phyloP scores from a whole-genome alignment of 2,888 invertebrate species.

The Tuta absoluta region DNA sequence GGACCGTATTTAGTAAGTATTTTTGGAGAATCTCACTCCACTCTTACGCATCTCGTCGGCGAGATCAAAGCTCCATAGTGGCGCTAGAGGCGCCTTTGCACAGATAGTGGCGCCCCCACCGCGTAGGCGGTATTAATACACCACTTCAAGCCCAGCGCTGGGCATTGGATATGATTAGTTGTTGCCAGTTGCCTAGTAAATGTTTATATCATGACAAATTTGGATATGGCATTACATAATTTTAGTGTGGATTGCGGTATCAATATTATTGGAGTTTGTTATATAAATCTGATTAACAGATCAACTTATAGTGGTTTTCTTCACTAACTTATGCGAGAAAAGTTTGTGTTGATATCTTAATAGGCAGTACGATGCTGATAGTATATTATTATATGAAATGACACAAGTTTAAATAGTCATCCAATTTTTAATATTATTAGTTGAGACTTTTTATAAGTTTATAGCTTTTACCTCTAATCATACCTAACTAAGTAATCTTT shows the following conservation, averaged over 20 bases:
- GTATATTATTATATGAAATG: no score
- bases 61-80: constrained; percentile 50
- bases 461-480: no score
- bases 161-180: not conserved
- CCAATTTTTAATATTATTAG: not conserved
- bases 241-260: not conserved
- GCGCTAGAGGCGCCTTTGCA: constrained; percentile 49
- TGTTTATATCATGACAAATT: not conserved
- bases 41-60: constrained; percentile 40
- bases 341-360: no score
- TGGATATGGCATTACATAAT: not conserved
- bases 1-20: no score
- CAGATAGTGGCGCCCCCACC: constrained; percentile 38
- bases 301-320: no score
- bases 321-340: no score
- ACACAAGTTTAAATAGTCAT: not conserved
- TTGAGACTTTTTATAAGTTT: not conserved
- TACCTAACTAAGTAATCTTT: constrained; percentile 3
- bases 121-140: constrained; percentile 26
- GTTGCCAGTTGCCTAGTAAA: not conserved
- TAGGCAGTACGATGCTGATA: no score
- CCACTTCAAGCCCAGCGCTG: constrained; percentile 9
- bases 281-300: no score
- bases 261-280: not conserved
- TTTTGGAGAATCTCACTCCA: constrained; percentile 24